Base-by-base conservation (phyloP, 1,140 invertebrate species). In the Drosophila ananassae region DNA sequence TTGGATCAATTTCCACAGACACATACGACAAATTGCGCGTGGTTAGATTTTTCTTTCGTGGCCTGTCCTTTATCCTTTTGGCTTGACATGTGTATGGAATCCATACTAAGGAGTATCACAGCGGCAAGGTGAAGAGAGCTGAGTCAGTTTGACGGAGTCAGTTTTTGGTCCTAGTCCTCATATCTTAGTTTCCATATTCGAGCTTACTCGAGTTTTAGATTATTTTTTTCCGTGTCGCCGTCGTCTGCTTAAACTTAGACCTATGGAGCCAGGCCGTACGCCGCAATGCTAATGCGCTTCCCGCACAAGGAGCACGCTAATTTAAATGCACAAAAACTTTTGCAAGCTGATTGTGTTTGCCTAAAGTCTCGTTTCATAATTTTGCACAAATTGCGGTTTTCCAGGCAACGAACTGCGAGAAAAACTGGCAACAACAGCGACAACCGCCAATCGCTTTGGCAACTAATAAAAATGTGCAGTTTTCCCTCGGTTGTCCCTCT, bases 341-440 rank as follows among this genome's bases (percentile, higher is more conserved):
- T 58, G 60, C 76, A 53, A 56, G 83, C 87, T 74, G 75, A 77
- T 89, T 89, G 66, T 83, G 83, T 89, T 89, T 89, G 76, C 76
- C 53, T 58, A 89, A 73, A 83, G 83, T 89, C 83, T 89, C 83
- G 83, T 74, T 89, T 89, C 73, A 89, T 89, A 89, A 89, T 89
- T 89, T 74, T 89, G 83, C 83, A 71, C 83, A 89, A 89, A 89
- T 89, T 89, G 83, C 83, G 83, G 79, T 79, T 87, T 87, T 87
- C 54, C 28, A 64, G 71, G 37, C 48, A 57, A 50, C 72, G 60
- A 57, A 58, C 57, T 53, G 25, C 68, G 17, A 51, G 47, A 46
- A 59, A 51, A 58, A 51, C 67, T 28, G 52, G 17, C 44, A 55
- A 39, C 47, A 58, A 50, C 53, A 69, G 47, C 53, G 55, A 59